Conservation (phyloP, 2,888 invertebrate genomes). For the Carpatolechia fugitivella region DNA sequence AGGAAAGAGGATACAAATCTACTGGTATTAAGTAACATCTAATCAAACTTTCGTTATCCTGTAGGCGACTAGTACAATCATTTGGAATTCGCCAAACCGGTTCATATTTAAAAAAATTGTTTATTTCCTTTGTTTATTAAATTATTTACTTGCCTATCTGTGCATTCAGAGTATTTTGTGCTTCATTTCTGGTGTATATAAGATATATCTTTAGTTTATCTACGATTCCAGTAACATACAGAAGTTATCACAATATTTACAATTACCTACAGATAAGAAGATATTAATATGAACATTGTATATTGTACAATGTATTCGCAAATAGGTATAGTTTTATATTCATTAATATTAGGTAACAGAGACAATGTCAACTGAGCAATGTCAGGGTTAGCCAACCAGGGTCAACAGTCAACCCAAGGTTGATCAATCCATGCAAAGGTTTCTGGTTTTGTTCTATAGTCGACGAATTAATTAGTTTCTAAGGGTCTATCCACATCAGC, state of each 20-base stretch:
- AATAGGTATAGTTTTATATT: neutral
- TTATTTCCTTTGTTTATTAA: too few species aligned
- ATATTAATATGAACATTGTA: neutral
- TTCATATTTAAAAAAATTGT: too few species aligned
- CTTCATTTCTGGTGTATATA: too few species aligned
- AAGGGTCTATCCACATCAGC: too few species aligned
- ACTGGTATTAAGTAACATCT: too few species aligned
- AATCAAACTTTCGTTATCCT: too few species aligned
- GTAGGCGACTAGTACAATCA: too few species aligned
- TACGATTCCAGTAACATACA: neutral
- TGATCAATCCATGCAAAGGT: neutral
- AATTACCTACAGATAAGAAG: neutral
- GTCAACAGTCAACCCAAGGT: constrained; percentile 2
- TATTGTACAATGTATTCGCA: neutral
- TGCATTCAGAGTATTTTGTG: too few species aligned
- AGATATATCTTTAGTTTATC: too few species aligned
- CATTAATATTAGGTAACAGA: neutral
- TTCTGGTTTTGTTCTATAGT: neutral
- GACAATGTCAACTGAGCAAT: neutral
- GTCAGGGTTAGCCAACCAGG: neutral
- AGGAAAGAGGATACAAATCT: too few species aligned
- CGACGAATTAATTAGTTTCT: neutral
- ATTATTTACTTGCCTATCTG: too few species aligned
- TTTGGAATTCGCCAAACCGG: too few species aligned
- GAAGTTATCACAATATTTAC: neutral